Evolutionary conservation across 1,140 invertebrate species (phyloP).

Genomic region (Drosophila auraria): DNA sequence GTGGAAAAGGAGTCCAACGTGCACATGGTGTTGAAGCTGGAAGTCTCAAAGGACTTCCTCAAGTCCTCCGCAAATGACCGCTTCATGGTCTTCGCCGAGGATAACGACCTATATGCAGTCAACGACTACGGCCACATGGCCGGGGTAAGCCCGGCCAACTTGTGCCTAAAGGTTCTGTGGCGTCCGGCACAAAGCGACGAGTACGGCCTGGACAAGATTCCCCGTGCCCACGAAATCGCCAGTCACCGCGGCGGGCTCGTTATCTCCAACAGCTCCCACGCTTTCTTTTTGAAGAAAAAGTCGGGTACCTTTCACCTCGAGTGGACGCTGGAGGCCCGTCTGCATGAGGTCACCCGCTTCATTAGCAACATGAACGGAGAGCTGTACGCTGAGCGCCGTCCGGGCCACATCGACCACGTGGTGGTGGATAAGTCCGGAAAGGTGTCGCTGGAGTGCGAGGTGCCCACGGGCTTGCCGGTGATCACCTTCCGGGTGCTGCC

Average conservation of each 20-base stretch:
- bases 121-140: slow-evolving; percentile 65
- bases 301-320: slow-evolving; percentile 44
- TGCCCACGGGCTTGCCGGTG: slow-evolving; percentile 24
- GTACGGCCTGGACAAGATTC: accelerated
- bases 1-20: slow-evolving; percentile 55
- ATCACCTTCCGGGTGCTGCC: slow-evolving; percentile 45
- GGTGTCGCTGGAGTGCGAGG: slow-evolving; percentile 12
- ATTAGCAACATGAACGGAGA: slow-evolving; percentile 66
- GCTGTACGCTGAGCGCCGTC: slow-evolving; percentile 41
- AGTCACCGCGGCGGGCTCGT: slow-evolving; percentile 56
- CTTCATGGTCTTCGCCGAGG: slow-evolving; percentile 57
- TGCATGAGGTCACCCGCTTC: slow-evolving; percentile 24
- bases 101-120: slow-evolving; percentile 57
- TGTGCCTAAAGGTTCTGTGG: slow-evolving; percentile 47
- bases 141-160: slow-evolving; percentile 50
- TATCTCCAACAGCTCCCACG: slow-evolving; percentile 26
- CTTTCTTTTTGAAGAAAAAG: slow-evolving; percentile 61
- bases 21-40: slow-evolving; percentile 53
- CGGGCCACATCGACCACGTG: slow-evolving; percentile 56
- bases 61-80: slow-evolving; percentile 23
- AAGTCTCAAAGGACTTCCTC: slow-evolving; percentile 37
- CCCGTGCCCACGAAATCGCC: slow-evolving; percentile 23
- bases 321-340: slow-evolving; percentile 49
- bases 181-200: background rate
- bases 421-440: slow-evolving; percentile 16